Conservation (phyloP, 2,797 vertebrate genomes). For the Sebastes wilsoni region DNA sequence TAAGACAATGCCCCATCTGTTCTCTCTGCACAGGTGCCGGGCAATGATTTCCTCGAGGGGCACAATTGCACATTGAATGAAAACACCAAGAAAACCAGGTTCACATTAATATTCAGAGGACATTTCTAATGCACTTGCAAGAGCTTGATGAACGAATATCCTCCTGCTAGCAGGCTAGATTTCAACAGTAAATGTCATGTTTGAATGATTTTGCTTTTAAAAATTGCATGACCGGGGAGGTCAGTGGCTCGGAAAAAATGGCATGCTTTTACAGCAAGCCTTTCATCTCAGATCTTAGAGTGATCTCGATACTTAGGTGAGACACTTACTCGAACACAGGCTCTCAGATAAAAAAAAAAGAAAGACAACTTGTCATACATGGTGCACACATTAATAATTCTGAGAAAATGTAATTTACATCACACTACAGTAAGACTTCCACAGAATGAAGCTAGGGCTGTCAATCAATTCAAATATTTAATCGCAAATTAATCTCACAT, state of each 20-base stretch:
- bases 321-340: conserved; percentile 18
- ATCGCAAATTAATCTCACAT: no score
- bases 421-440: background rate
- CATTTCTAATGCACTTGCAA: background rate
- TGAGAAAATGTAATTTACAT: conserved; percentile 3
- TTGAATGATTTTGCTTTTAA: conserved; percentile 34
- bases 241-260: conserved; percentile 15
- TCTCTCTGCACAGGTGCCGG: conserved; percentile 8
- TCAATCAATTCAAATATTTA: no score
- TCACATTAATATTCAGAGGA: background rate
- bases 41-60: conserved; percentile 4
- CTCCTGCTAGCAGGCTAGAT: background rate
- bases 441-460: background rate
- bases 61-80: background rate
- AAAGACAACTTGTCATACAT: background rate
- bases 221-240: conserved; percentile 19
- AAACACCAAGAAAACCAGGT: background rate
- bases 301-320: conserved; percentile 12
- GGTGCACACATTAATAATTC: conserved; percentile 1
- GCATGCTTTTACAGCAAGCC: conserved; percentile 18
- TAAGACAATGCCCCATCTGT: conserved; percentile 27
- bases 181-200: conserved; percentile 12
- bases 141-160: background rate
- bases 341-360: background rate
- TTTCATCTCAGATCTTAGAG: conserved; percentile 45